Base-by-base conservation (phyloP, 1,140 invertebrate genomes). In the Mesaphorura yosii region DNA sequence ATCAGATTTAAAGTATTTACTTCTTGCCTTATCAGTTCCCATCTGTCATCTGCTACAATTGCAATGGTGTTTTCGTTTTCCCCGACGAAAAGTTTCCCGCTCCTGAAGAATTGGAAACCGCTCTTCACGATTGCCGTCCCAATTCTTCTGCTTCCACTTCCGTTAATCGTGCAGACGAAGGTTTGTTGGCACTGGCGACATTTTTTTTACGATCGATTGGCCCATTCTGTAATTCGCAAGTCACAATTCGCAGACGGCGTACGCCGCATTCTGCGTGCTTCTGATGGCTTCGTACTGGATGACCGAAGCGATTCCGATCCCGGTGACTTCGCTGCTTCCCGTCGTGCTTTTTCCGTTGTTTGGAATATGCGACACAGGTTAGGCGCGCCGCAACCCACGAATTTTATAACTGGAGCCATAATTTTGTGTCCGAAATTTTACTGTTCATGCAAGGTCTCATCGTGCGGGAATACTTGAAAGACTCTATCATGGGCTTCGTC, bases 401-500 rank as follows among this genome's bases (percentile, higher is more conserved):
- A 17, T 17, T 7, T 20, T 26, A 20, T 34, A 10, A 34, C n/a
- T 34, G 31, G 10, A n/a, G 10, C 10, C n/a, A 10, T 10, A 34
- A 10, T 34, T 34, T 10, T 34, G 10, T 34, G n/a, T 34, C 31
- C 10, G 10, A 34, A 34, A n/a, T 34, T 10, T 34, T 34, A 34
- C 10, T 34, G n/a, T 34, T 34, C n/a, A 10, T 34, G 31, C 10
- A 34, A 34, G 10, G 4, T 64, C 64, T 28, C 55, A 53, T 6
- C 60, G 61, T 34, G 31, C 31, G n/a, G 10, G n/a, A 34, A 41
- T 88, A 88, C 62, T 78, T 88, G 68, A 86, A 84, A 70, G 85
- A 90, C 59, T 86, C 84, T 0, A 87, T 86, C 64, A 84, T 91
- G 75, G 81, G 91, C 72, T 92, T 84, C 64, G 76, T 86, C 67